These are phyloP conservation scores for Leptopilina boulardi DNA, from an alignment of 1,140 invertebrate genomes.

Conservation along the genomic window DNA sequence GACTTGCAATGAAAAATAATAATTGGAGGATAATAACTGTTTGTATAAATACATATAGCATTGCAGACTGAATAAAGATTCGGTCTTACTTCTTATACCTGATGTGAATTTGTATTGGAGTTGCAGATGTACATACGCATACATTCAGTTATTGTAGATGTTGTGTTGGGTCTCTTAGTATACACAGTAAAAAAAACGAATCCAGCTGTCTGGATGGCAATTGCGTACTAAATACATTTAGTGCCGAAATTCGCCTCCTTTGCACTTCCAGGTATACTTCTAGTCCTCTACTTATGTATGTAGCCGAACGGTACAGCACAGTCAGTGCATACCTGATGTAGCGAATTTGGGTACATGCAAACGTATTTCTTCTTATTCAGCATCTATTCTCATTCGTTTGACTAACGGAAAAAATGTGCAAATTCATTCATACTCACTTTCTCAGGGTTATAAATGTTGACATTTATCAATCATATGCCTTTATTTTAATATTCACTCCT, in stretches of 20 bases:
- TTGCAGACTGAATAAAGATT: background rate
- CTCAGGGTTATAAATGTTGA: background rate
- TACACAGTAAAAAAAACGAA: background rate
- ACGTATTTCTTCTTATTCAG: background rate
- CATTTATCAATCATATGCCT: constrained; percentile 22
- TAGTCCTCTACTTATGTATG: background rate
- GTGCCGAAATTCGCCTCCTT: background rate
- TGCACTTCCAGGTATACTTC: background rate
- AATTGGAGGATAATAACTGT: background rate
- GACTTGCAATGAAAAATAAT: background rate
- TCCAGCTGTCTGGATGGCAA: background rate
- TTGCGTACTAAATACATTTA: background rate
- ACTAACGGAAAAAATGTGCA: constrained; percentile 28
- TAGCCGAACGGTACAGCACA: background rate
- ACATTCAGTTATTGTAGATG: background rate
- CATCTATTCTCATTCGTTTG: background rate
- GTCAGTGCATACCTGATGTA: constrained; percentile 7
- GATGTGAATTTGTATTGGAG: background rate
- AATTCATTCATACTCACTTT: background rate
- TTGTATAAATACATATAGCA: background rate
- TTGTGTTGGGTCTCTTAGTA: background rate
- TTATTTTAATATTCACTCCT: background rate
- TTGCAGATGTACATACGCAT: background rate
- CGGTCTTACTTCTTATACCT: background rate
- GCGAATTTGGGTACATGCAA: constrained; percentile 5